Evolutionary conservation across 2,113 vertebrate species (phyloP), one percentile per base, ranked within the genome.

Genomic region (Cettia cetti): DNA sequence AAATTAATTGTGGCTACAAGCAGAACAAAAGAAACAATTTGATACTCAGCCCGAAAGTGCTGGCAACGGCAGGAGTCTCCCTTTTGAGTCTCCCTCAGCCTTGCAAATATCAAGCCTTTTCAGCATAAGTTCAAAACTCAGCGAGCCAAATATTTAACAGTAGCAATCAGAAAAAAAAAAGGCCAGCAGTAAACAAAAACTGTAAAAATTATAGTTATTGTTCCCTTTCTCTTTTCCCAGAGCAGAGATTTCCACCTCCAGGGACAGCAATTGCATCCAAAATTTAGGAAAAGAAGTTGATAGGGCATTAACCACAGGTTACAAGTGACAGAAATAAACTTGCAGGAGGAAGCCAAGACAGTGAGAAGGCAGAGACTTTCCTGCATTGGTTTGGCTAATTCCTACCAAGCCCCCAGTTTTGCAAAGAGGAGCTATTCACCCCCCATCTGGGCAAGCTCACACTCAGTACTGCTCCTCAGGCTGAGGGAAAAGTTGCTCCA

Each of bases 381-480:
- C 50, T 52, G 15, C 8, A 16, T 7, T 75, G 23, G 4, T 66
- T 24, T 63, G 52, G 24, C 22, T 63, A 22, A 39, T 74, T 70
- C 27, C 57, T 40, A 18, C 15, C 50, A 76, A 64, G 31, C 3
- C 19, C 30, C 28, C 31, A 19, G 7, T 6, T 4, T 50, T 1
- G 0, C 5, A 18, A 63, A 85, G 79, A 65, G 11, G 31, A 77
- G 44, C 19, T 0, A 0, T 27, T 69, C 27, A 19, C 1, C 2
- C 57, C 15, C n/a, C 3, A 7, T 10, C 23, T 45, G 57, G 17
- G 16, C 54, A 74, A 24, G 27, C 13, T 71, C 52, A 52, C 3
- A 30, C 4, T 8, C 31, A 78, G 54, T 0, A 2, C 26, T 2
- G 0, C 10, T 77, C 26, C 26, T 64, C 30, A 33, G 35, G 26